These are phyloP conservation scores for Lipophrys pholis DNA, from an alignment of 2,113 vertebrate species.

Conservation along the genomic window DNA sequence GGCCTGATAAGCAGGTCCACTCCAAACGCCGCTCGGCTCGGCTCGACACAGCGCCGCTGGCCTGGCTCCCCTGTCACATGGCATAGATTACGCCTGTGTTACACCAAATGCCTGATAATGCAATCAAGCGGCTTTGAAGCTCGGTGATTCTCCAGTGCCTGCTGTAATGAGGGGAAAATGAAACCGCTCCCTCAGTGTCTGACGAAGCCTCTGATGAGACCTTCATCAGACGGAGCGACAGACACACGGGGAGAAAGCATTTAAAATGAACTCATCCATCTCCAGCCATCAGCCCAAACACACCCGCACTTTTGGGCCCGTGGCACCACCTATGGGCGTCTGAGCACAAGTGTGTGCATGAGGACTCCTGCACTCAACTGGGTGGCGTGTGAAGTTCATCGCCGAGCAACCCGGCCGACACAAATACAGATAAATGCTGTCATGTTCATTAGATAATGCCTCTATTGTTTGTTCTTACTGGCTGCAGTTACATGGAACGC, in stretches of 20 bases:
- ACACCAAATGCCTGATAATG: slow-evolving; percentile 75
- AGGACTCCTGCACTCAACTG: not conserved
- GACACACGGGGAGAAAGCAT: slow-evolving; percentile 2
- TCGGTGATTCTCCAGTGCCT: slow-evolving; percentile 70
- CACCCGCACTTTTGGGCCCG: not conserved
- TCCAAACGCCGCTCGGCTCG: slow-evolving; percentile 15
- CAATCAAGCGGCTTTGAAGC: slow-evolving; percentile 78
- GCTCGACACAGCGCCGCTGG: slow-evolving; percentile 17
- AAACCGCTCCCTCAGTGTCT: slow-evolving; percentile 71
- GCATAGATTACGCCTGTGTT: slow-evolving; percentile 54
- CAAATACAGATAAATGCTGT: not conserved
- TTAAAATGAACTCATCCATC: slow-evolving; percentile 41
- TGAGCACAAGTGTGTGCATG: slow-evolving; percentile 7
- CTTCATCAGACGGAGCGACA: slow-evolving; percentile 37
- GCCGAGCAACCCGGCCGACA: no score
- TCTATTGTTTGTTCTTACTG: not conserved
- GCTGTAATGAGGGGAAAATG: slow-evolving; percentile 76
- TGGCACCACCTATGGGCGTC: slow-evolving; percentile 10
- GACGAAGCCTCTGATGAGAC: slow-evolving; percentile 66
- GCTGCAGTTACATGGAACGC: no score
- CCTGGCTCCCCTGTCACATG: slow-evolving; percentile 55
- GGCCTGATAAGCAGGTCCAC: slow-evolving; percentile 1
- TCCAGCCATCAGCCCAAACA: slow-evolving; percentile 24
- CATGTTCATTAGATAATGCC: not conserved
- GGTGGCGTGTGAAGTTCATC: not conserved